Evolutionary conservation across 2,113 vertebrate species (phyloP).

Genomic region (Halichoerus grypus): DNA sequence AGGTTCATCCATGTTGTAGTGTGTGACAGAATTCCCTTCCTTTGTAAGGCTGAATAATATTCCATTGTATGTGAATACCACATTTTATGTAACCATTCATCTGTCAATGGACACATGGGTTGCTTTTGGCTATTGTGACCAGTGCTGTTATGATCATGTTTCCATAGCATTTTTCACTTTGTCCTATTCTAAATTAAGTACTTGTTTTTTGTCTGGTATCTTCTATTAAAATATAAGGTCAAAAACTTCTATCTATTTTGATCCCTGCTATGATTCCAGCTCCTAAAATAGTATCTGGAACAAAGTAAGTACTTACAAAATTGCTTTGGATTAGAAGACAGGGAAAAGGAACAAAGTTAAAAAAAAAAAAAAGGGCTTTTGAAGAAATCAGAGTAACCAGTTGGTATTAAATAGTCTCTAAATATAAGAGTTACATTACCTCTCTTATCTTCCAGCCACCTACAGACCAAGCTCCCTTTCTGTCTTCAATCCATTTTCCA

Average conservation of each 20-base stretch:
- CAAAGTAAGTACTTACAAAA: not conserved
- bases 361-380: not conserved
- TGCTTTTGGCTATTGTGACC: not conserved
- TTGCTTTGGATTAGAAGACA: not conserved
- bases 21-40: not conserved
- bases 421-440: not conserved
- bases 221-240: not conserved
- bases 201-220: not conserved
- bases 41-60: not conserved
- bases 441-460: not conserved
- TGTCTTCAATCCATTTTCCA: not conserved
- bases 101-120: not conserved
- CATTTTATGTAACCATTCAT: not conserved
- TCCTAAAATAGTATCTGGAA: not conserved
- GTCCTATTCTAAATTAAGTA: not conserved
- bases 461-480: not conserved
- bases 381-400: not conserved
- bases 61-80: not conserved
- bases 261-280: not conserved
- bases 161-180: not conserved
- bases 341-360: not conserved
- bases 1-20: not conserved
- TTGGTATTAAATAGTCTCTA: not conserved
- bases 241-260: not conserved
- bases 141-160: not conserved